phyloP scores from a whole-genome alignment of 2,888 invertebrate species.

The Temnothorax unifasciatus region DNA sequence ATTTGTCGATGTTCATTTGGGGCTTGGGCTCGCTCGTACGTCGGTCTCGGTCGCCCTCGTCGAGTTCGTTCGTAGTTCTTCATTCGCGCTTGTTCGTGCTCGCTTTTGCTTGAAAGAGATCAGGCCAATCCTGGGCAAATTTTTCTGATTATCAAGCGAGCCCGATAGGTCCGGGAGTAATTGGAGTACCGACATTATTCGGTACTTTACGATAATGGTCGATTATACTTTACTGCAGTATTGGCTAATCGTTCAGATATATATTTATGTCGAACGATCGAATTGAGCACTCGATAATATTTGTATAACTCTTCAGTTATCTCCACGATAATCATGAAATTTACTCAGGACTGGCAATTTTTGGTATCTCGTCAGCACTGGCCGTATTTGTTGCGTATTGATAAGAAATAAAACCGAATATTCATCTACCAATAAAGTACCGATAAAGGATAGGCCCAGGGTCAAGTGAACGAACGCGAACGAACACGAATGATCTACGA shows the following conservation, averaged over 20 bases:
- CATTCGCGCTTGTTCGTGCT: conserved; percentile 10
- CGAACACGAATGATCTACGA: background rate
- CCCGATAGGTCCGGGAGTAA: too few species aligned
- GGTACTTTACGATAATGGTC: too few species aligned
- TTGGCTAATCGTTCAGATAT: too few species aligned
- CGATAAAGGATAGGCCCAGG: background rate
- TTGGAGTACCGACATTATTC: too few species aligned
- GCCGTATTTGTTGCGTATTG: background rate
- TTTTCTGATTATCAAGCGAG: too few species aligned
- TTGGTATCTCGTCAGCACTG: background rate
- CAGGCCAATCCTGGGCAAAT: too few species aligned
- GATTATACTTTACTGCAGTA: too few species aligned
- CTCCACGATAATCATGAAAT: too few species aligned
- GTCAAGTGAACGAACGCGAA: background rate
- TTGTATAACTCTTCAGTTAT: too few species aligned
- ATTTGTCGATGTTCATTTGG: background rate
- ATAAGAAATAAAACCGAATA: background rate
- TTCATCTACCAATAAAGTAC: background rate
- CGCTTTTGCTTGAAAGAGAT: background rate
- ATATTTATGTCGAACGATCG: too few species aligned
- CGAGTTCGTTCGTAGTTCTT: conserved; percentile 19
- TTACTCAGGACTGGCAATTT: background rate
- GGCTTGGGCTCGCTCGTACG: background rate
- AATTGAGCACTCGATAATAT: too few species aligned
- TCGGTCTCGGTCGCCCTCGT: background rate